A percentile compares a stretch with the other conserved stretches of the same genome.
phyloP scores from a whole-genome alignment of 2,888 invertebrate genomes.

The Ctena decussata region DNA sequence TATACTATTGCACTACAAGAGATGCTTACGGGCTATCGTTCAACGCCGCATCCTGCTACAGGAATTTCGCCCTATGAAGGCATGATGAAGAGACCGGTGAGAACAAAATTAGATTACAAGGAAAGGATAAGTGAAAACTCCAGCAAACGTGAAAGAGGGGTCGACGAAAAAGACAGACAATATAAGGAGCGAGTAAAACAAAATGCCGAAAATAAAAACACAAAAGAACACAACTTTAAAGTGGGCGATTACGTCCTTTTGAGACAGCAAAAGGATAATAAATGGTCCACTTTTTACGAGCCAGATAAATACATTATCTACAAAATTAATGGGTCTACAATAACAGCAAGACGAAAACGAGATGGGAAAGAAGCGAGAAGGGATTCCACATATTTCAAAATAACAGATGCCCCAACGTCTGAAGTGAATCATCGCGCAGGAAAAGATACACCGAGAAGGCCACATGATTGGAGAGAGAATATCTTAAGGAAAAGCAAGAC shows the following conservation, averaged over 20 bases:
- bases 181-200: slow-evolving; percentile 1
- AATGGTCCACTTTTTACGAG: slow-evolving; percentile 47
- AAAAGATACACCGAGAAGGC: neutral
- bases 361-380: slow-evolving; percentile 18
- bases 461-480: neutral
- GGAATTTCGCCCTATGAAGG: slow-evolving; percentile 44
- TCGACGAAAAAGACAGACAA: neutral
- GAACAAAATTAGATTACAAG: slow-evolving; percentile 37
- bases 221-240: slow-evolving; percentile 18
- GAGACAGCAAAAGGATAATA: slow-evolving; percentile 23
- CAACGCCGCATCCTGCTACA: slow-evolving; percentile 52
- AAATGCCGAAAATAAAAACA: neutral
- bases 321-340: slow-evolving; percentile 31
- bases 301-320: slow-evolving; percentile 28
- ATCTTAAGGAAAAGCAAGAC: neutral
- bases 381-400: slow-evolving; percentile 8
- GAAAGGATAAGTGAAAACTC: neutral
- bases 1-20: slow-evolving; percentile 6
- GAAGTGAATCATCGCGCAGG: too few relatives aligned
- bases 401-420: neutral
- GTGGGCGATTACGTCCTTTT: slow-evolving; percentile 39
- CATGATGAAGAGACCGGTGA: slow-evolving; percentile 19
- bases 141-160: neutral
- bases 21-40: slow-evolving; percentile 47
- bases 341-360: slow-evolving; percentile 27